Evolutionary conservation across 2,888 invertebrate species (phyloP).

Genomic region (Camponotus fellah): DNA sequence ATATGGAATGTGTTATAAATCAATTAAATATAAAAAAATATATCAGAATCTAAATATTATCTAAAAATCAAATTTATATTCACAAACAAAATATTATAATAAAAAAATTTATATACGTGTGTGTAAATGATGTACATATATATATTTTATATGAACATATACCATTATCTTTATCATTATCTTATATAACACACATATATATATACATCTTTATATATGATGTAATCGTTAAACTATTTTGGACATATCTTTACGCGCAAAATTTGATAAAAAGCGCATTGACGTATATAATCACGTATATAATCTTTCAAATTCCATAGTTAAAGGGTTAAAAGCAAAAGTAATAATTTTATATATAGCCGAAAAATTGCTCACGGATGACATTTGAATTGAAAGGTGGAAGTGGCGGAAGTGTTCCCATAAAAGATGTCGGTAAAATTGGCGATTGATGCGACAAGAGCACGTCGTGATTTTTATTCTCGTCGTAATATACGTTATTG

Average conservation of each 20-base stretch:
- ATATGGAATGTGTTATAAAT: neutral
- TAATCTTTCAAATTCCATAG: neutral
- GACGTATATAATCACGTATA: neutral
- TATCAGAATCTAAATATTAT: too few species aligned
- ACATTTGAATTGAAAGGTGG: conserved; percentile 86
- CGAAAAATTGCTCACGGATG: conserved; percentile 87
- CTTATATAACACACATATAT: neutral
- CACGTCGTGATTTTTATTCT: conserved; percentile 81
- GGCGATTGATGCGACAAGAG: conserved; percentile 84
- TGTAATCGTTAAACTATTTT: neutral
- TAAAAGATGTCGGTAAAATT: conserved; percentile 73
- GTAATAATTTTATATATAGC: conserved; percentile 81
- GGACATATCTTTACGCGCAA: neutral
- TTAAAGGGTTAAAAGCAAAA: conserved; percentile 35
- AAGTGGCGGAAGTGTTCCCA: conserved; percentile 75
- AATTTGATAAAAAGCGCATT: neutral
- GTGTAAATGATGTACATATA: too few species aligned
- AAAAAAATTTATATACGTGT: too few species aligned
- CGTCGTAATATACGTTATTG: conserved; percentile 76
- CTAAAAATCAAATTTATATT: too few species aligned
- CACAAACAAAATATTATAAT: too few species aligned
- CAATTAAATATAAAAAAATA: neutral
- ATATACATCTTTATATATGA: neutral
- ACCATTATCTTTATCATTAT: too few species aligned
- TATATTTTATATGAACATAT: too few species aligned